These are phyloP conservation scores for Bombus superbus DNA, from an alignment of 1,140 invertebrate genomes.

Conservation along the genomic window DNA sequence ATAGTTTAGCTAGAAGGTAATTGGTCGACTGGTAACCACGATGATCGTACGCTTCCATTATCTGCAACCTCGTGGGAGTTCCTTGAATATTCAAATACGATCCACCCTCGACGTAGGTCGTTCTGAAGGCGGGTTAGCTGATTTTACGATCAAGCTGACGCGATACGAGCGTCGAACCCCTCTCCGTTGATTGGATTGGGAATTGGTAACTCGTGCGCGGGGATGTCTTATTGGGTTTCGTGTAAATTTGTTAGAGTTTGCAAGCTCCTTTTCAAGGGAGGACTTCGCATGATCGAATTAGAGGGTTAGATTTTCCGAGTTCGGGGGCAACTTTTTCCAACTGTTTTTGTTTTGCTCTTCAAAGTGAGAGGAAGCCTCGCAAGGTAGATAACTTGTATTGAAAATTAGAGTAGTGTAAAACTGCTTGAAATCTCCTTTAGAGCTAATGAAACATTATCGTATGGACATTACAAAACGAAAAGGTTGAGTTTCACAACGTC, in stretches of 20 bases:
- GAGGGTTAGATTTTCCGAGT: neutral
- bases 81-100: constrained; percentile 51
- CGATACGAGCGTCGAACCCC: neutral
- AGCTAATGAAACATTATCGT: no score
- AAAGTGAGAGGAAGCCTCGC: no score
- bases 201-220: no score
- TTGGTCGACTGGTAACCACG: constrained; percentile 11
- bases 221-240: neutral
- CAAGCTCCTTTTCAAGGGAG: neutral
- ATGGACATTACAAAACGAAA: no score
- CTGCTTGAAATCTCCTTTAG: no score
- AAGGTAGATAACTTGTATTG: no score
- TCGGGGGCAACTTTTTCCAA: neutral
- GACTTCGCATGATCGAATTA: no score
- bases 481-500: no score
- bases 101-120: constrained; percentile 26
- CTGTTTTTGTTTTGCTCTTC: no score
- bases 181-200: no score
- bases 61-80: constrained; percentile 49
- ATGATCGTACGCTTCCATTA: constrained; percentile 5
- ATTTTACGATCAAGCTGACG: constrained; percentile 28
- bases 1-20: constrained; percentile 14
- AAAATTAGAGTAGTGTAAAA: no score
- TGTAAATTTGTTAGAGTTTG: neutral
- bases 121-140: neutral